Conservation (phyloP, 2,113 vertebrate species). For the Passer domesticus region DNA sequence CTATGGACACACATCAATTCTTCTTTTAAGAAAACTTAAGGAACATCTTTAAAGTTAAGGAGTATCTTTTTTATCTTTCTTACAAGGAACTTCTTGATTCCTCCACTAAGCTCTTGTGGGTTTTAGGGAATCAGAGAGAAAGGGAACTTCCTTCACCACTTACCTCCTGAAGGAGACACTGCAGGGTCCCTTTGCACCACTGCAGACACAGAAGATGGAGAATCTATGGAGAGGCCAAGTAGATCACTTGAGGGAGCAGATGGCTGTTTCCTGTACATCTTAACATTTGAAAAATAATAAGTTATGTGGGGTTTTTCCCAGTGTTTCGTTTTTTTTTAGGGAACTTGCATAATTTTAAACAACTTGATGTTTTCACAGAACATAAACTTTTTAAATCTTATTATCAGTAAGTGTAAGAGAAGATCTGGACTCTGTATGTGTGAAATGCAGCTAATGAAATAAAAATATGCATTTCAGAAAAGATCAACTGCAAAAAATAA, state of each 20-base stretch:
- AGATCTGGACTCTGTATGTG: not conserved
- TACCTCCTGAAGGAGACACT: conserved; percentile 66
- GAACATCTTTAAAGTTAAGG: not conserved
- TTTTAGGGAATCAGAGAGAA: not conserved
- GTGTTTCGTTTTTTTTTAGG: not conserved
- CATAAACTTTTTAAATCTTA: not conserved
- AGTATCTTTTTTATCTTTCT: not conserved
- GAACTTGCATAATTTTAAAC: not conserved
- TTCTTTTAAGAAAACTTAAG: not conserved
- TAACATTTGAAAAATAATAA: not conserved
- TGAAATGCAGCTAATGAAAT: not conserved
- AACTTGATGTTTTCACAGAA: not conserved
- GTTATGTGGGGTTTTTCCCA: not conserved
- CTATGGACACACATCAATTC: not conserved
- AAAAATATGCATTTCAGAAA: not conserved
- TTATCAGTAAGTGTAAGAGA: not conserved
- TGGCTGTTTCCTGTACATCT: conserved; percentile 68
- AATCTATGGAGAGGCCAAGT: conserved; percentile 56
- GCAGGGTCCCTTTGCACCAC: not conserved
- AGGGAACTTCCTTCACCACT: conserved; percentile 23
- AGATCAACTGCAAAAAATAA: not conserved
- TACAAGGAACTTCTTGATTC: not conserved
- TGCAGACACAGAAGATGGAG: not conserved
- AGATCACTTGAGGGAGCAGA: conserved; percentile 78
- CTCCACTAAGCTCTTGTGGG: not conserved